These are phyloP conservation scores for Drosophila antonietae DNA, from an alignment of 2,888 invertebrate species.

Conservation along the genomic window DNA sequence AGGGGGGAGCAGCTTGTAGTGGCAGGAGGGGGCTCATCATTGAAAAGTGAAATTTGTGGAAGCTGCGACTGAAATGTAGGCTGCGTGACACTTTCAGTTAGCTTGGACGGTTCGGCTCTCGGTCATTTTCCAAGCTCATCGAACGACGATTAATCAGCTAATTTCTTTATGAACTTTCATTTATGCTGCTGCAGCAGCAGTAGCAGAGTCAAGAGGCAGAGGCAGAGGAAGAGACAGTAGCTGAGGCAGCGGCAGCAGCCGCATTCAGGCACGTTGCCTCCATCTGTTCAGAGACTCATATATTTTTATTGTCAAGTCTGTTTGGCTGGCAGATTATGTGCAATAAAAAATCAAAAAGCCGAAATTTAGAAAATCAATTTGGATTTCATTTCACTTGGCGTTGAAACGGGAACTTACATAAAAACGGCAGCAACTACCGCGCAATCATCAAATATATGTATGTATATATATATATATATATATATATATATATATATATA, in stretches of 20 bases:
- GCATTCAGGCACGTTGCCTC: slow-evolving; percentile 15
- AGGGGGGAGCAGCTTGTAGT: background rate
- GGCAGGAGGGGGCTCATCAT: slow-evolving; percentile 53
- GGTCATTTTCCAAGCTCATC: slow-evolving; percentile 80
- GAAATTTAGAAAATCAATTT: slow-evolving; percentile 77
- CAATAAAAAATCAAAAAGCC: slow-evolving; percentile 64
- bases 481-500: slow-evolving; percentile 37
- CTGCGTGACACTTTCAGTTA: slow-evolving; percentile 80
- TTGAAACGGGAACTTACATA: slow-evolving; percentile 52
- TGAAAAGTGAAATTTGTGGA: slow-evolving; percentile 78
- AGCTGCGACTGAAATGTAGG: slow-evolving; percentile 68
- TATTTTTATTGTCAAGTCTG: slow-evolving; percentile 61
- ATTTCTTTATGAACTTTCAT: slow-evolving; percentile 81
- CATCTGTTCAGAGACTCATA: slow-evolving; percentile 8
- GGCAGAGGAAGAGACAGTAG: slow-evolving; percentile 6
- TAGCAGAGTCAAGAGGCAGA: background rate
- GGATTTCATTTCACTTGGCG: slow-evolving; percentile 42
- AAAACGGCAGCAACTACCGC: slow-evolving; percentile 48
- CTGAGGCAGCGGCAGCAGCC: slow-evolving; percentile 1
- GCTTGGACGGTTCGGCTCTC: slow-evolving; percentile 36
- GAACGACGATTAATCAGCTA: slow-evolving; percentile 80
- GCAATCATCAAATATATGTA: slow-evolving; percentile 50
- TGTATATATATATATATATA: slow-evolving; percentile 34
- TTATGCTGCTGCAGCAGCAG: slow-evolving; percentile 60
- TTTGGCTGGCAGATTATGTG: slow-evolving; percentile 35